Evolutionary conservation across 2,797 vertebrate genomes (phyloP), one percentile per base, ranked within the genome.

Genomic region (Diplodus sargus): DNA sequence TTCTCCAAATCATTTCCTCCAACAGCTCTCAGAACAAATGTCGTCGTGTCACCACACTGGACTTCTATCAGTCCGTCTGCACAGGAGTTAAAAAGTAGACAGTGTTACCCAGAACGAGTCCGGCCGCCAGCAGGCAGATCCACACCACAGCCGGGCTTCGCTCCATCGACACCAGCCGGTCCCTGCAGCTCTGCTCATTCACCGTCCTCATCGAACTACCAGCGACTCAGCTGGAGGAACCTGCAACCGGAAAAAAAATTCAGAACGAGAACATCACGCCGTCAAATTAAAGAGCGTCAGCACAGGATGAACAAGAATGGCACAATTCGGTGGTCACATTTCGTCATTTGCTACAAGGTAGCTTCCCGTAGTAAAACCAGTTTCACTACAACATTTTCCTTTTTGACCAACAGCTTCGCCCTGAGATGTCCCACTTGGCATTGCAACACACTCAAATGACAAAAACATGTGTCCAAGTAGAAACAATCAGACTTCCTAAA

Each of bases 51-150:
- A 12, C 17, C 18, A 22, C 45, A 17, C 23, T 4, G 12, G 8
- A 5, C 28, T 9, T 42, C n/a, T n/a, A n/a, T 39, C 39, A 49
- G 45, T 22, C 23, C 53, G 28, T 42, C 25, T 70, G 52, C 17
- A 45, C 42, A 30, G 23, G 23, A 69, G 43, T 11, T 45, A 61
- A 39, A 54, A 58, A 45, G 43, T 2, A n/a, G 25, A 61, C 11
- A 43, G 56, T 6, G 12, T 85, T 86, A 92, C 91, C 89, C 58
- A 88, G 67, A 17, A 49, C 0, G 9, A 91, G 80, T 58, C 74
- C 58, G 1, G 52, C 45, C 34, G 56, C 65, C 68, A 88, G 70
- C 80, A 90, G 78, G 48, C 28, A 70, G 70, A n/a, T 81, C 90
- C 82, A 89, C 52, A 76, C 4, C 34, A 64, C 45, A 9, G 68